phyloP scores from a whole-genome alignment of 1,140 invertebrate species.

The Chironomus tepperi region DNA sequence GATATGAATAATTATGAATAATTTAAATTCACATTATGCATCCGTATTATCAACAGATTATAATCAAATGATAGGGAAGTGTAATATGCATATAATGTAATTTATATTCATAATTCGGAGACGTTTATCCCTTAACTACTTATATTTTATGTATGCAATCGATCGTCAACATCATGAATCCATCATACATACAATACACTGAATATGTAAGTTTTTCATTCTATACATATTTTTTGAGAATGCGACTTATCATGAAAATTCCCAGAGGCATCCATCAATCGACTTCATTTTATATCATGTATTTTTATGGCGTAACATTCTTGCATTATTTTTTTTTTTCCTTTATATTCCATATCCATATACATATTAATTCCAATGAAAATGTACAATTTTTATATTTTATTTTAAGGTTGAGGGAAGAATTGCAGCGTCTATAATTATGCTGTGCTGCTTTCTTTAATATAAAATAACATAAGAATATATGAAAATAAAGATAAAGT shows the following conservation, averaged over 20 bases:
- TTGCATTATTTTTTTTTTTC: conserved; percentile 1
- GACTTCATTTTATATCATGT: conserved; percentile 22
- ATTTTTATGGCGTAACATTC: conserved; percentile 22
- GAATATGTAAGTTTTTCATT: not conserved
- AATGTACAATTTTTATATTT: not conserved
- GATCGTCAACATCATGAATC: conserved; percentile 6
- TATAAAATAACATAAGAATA: not conserved
- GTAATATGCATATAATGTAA: not conserved
- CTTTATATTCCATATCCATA: not conserved
- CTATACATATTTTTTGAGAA: not conserved
- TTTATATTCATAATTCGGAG: conserved; percentile 6
- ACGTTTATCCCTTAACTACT: conserved; percentile 1
- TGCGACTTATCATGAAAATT: conserved; percentile 8
- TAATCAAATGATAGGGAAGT: conserved; percentile 19
- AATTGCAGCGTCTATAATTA: not conserved
- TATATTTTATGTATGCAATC: not conserved
- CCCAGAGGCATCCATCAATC: conserved; percentile 19
- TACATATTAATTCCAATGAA: conserved; percentile 14
- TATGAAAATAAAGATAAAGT: not conserved
- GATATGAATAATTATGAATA: conserved; percentile 11
- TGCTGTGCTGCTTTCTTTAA: not conserved
- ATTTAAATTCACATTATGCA: conserved; percentile 23
- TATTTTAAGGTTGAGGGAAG: not conserved
- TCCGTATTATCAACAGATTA: conserved; percentile 15
- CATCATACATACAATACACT: conserved; percentile 16